These are phyloP conservation scores for Thalassoma bifasciatum DNA, from an alignment of 2,113 vertebrate species.

Conservation along the genomic window DNA sequence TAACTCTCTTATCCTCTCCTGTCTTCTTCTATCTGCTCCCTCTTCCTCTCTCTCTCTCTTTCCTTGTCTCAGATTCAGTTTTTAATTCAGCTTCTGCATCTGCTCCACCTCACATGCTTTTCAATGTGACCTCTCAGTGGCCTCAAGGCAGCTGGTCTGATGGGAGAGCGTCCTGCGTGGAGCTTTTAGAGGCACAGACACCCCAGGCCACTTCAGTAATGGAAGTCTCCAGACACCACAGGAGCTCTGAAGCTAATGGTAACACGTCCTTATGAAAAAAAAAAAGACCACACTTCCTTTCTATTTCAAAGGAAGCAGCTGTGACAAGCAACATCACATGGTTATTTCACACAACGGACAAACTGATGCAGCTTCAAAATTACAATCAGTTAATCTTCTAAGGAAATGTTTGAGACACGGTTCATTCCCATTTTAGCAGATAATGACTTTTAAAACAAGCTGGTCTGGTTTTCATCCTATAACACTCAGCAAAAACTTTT, in stretches of 20 bases:
- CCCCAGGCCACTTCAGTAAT: slow-evolving; percentile 68
- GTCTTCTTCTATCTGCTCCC: not conserved
- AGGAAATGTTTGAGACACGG: not conserved
- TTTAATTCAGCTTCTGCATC: slow-evolving; percentile 18
- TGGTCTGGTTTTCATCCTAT: not conserved
- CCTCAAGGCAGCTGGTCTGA: slow-evolving; percentile 60
- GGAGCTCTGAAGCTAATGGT: slow-evolving; percentile 39
- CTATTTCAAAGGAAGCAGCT: slow-evolving; percentile 6
- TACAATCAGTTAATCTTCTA: not conserved
- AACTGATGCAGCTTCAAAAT: not conserved
- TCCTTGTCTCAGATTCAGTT: not conserved
- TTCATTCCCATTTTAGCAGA: not conserved
- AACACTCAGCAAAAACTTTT: not conserved
- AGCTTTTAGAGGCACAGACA: slow-evolving; percentile 68
- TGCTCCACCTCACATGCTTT: slow-evolving; percentile 51
- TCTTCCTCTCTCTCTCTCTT: not conserved
- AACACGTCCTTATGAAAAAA: slow-evolving; percentile 16
- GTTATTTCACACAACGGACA: slow-evolving; percentile 4
- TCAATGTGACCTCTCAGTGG: slow-evolving; percentile 64
- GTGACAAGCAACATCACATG: slow-evolving; percentile 6
- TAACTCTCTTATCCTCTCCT: not conserved
- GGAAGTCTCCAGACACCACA: slow-evolving; percentile 61
- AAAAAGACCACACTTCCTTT: slow-evolving; percentile 12
- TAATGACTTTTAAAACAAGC: not conserved
- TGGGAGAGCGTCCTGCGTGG: slow-evolving; percentile 49